Conservation (phyloP, 2,888 invertebrate genomes). For the Ormyrus pomaceus region DNA sequence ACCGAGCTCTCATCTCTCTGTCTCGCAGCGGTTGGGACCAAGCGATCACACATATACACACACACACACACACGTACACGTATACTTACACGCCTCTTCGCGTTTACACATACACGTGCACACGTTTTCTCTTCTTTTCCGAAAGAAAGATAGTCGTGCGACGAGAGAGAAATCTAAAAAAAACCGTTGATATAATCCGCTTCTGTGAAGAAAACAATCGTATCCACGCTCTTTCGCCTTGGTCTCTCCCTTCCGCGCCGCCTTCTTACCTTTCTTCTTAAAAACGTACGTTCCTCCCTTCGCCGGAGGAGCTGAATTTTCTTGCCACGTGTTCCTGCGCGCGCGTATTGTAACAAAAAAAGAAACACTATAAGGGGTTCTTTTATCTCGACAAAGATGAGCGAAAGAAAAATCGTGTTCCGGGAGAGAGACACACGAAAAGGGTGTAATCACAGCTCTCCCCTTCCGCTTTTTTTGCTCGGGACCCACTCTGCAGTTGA, state of each 20-base stretch:
- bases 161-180: not conserved
- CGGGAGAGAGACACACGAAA: not conserved
- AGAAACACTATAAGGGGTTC: not conserved
- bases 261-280: not conserved
- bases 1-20: constrained; percentile 57
- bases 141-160: constrained; percentile 26
- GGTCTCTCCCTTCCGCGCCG: constrained; percentile 34
- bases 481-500: too few relatives aligned
- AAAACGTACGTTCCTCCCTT: not conserved
- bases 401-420: not conserved
- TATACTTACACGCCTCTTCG: constrained; percentile 12
- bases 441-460: not conserved
- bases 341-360: constrained; percentile 3
- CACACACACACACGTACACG: not conserved
- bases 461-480: too few relatives aligned
- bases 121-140: constrained; percentile 32
- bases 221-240: constrained; percentile 26
- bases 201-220: too few relatives aligned
- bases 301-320: constrained; percentile 2
- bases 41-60: constrained; percentile 51
- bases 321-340: constrained; percentile 12
- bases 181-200: too few relatives aligned
- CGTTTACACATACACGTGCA: constrained; percentile 34
- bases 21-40: constrained; percentile 66
- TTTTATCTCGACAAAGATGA: too few relatives aligned